Conservation (phyloP, 2,888 invertebrate species). For the Drosophila cracens region DNA sequence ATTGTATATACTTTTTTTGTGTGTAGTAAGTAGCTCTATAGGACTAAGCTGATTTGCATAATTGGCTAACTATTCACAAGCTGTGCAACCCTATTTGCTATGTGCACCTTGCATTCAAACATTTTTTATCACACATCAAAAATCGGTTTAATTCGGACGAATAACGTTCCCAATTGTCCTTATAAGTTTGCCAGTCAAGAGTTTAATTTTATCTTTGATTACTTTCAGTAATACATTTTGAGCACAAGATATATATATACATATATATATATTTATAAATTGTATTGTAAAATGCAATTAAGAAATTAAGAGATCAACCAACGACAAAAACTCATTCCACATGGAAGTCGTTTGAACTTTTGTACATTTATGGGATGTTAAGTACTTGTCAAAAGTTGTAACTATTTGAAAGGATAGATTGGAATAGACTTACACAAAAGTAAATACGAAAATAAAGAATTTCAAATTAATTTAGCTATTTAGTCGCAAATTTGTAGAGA, state of each 20-base stretch:
- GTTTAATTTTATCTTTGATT: background rate
- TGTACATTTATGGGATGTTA: background rate
- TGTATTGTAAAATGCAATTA: background rate
- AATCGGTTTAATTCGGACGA: background rate
- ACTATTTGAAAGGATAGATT: background rate
- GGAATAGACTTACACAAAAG: background rate
- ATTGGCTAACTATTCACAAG: constrained; percentile 37
- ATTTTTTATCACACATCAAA: background rate
- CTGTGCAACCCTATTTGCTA: background rate
- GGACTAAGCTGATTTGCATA: constrained; percentile 59
- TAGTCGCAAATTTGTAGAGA: background rate
- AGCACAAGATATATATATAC: background rate
- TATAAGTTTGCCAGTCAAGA: background rate
- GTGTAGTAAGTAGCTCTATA: background rate
- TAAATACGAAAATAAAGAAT: background rate
- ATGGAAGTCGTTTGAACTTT: background rate
- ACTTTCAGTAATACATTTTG: background rate
- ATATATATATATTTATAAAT: background rate
- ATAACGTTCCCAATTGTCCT: background rate
- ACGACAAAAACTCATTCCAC: background rate
- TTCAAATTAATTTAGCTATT: background rate
- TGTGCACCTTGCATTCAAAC: constrained; percentile 20
- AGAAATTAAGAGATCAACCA: background rate
- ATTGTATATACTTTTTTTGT: background rate
- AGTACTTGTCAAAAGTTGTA: background rate